Conservation (phyloP, 2,797 vertebrate species). For the Macropodus opercularis region DNA sequence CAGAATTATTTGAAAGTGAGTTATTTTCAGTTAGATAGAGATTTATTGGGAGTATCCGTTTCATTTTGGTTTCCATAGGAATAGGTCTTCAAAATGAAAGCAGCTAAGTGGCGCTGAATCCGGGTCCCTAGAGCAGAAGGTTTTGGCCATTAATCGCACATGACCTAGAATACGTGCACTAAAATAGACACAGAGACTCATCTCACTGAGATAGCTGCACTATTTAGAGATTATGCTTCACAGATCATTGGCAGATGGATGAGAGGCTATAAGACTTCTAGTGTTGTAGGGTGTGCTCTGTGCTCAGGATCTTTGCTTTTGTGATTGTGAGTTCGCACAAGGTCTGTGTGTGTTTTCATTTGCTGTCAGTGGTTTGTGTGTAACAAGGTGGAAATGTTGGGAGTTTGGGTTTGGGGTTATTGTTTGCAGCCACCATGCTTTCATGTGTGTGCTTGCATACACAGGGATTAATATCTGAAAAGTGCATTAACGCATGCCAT, state of each 20-base stretch:
- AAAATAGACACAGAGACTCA: conserved; percentile 49
- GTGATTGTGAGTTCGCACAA: conserved; percentile 38
- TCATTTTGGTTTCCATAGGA: conserved; percentile 16
- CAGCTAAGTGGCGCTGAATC: conserved; percentile 38
- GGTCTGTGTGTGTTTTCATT: conserved; percentile 31
- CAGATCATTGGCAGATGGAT: conserved; percentile 47
- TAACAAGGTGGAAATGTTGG: conserved; percentile 4
- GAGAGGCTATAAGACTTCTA: conserved; percentile 21
- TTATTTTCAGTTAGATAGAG: conserved; percentile 22
- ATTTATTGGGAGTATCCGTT: conserved; percentile 1
- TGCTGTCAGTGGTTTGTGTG: conserved; percentile 19
- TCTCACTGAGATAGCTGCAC: conserved; percentile 31
- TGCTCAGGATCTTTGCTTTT: conserved; percentile 32
- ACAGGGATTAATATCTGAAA: conserved; percentile 5
- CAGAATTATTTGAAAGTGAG: conserved; percentile 7
- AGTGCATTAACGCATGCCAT: not conserved
- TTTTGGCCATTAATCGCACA: conserved; percentile 49
- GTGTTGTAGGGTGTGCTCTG: conserved; percentile 3
- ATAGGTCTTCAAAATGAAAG: conserved; percentile 31
- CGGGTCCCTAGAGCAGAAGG: conserved; percentile 10
- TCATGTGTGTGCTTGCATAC: conserved; percentile 33
- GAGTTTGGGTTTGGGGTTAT: not conserved
- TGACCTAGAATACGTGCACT: conserved; percentile 61
- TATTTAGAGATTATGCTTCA: conserved; percentile 48
- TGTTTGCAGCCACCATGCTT: not conserved